phyloP scores from a whole-genome alignment of 2,113 vertebrate species.

The Salvator merianae region DNA sequence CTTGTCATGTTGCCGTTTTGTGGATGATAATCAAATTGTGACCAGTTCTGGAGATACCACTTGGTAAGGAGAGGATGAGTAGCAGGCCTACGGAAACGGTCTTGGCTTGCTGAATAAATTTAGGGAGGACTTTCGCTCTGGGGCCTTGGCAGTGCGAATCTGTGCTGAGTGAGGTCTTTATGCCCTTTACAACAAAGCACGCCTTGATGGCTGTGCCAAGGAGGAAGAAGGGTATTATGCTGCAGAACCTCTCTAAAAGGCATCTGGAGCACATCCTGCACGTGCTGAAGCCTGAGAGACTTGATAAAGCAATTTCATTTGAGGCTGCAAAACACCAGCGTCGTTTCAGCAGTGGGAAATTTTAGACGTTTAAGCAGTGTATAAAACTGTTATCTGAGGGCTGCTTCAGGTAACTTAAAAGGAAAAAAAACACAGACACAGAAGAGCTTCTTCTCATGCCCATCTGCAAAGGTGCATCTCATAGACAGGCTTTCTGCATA shows the following conservation, averaged over 20 bases:
- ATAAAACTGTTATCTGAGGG: background rate
- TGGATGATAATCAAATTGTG: conserved; percentile 98
- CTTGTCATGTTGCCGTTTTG: conserved; percentile 97
- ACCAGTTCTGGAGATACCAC: conserved; percentile 99
- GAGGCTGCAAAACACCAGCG: background rate
- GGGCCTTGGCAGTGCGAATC: background rate
- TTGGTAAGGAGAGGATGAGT: conserved; percentile 81
- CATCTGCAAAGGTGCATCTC: too few relatives aligned
- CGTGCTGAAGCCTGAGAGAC: background rate
- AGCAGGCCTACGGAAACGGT: background rate
- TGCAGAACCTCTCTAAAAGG: background rate
- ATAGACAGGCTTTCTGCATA: too few relatives aligned
- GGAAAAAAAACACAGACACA: too few relatives aligned
- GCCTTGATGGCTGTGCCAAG: background rate
- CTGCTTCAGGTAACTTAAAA: background rate
- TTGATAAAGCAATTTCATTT: background rate
- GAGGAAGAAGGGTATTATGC: background rate
- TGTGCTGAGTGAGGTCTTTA: background rate
- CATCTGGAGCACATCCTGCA: background rate
- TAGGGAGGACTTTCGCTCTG: background rate
- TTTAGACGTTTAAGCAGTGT: background rate
- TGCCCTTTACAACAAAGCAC: background rate
- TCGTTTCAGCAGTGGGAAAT: too few relatives aligned
- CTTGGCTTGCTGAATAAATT: background rate
- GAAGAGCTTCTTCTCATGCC: background rate